Conservation (phyloP, 2,888 invertebrate species). For the Holacanthella duospinosa region DNA sequence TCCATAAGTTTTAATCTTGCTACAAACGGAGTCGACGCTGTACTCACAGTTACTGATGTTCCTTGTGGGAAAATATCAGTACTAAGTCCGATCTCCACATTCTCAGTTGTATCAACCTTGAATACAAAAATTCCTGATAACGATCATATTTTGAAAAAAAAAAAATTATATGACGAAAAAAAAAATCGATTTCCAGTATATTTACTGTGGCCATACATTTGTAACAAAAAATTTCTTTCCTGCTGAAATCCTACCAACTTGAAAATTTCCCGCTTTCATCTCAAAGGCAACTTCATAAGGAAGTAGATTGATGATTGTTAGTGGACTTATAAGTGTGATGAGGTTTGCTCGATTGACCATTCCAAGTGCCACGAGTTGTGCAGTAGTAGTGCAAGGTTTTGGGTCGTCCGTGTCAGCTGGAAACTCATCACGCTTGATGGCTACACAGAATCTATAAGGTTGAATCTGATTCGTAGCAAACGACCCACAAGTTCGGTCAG, state of each 20-base stretch:
- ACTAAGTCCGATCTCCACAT: conserved; percentile 61
- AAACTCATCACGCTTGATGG: conserved; percentile 67
- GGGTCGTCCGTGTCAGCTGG: conserved; percentile 49
- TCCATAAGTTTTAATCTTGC: conserved; percentile 66
- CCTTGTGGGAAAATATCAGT: conserved; percentile 74
- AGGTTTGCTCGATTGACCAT: conserved; percentile 68
- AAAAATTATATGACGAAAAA: conserved; percentile 28
- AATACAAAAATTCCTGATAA: conserved; percentile 14
- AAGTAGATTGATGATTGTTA: conserved; percentile 73
- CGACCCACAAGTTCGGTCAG: conserved; percentile 27
- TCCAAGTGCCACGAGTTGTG: conserved; percentile 11
- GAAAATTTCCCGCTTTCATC: conserved; percentile 43
- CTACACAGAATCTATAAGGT: conserved; percentile 60
- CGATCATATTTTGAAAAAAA: conserved; percentile 18
- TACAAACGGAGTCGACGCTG: conserved; percentile 47
- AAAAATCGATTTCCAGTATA: conserved; percentile 29
- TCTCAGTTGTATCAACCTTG: conserved; percentile 60
- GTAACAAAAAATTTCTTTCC: conserved; percentile 43
- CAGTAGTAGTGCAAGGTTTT: not conserved
- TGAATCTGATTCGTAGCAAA: conserved; percentile 25
- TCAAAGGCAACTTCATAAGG: conserved; percentile 64
- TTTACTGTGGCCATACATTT: conserved; percentile 39
- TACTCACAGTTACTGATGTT: conserved; percentile 50
- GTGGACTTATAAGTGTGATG: conserved; percentile 70
- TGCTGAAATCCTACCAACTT: conserved; percentile 40